These are phyloP conservation scores for Acanthacorydalis orientalis DNA, from an alignment of 2,888 invertebrate species.

Conservation along the genomic window DNA sequence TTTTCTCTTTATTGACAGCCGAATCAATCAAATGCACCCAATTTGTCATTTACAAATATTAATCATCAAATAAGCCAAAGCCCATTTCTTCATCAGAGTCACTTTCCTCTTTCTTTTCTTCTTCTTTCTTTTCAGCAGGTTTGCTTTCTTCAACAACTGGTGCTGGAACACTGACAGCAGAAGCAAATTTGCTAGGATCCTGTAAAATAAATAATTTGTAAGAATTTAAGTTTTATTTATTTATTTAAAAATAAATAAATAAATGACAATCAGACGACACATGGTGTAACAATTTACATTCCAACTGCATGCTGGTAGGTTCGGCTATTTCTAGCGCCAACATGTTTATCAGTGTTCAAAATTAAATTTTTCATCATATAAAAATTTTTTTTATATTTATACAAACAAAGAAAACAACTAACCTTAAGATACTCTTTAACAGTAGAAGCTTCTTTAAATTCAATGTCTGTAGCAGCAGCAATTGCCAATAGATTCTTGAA, in stretches of 20 bases:
- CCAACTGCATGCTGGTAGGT: slow-evolving; percentile 21
- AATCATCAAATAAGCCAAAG: slow-evolving; percentile 73
- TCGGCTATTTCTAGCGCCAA: slow-evolving; percentile 30
- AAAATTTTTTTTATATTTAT: not conserved
- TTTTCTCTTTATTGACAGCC: slow-evolving; percentile 2
- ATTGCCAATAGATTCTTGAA: slow-evolving; percentile 96
- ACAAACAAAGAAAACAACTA: slow-evolving; percentile 10
- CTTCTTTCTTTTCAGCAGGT: slow-evolving; percentile 49
- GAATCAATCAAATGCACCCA: slow-evolving; percentile 1
- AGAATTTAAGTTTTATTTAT: not conserved
- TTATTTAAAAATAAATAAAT: not conserved
- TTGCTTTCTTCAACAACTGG: slow-evolving; percentile 44
- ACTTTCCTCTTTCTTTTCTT: slow-evolving; percentile 66
- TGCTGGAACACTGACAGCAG: slow-evolving; percentile 41
- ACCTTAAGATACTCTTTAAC: slow-evolving; percentile 85
- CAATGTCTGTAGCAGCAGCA: slow-evolving; percentile 89
- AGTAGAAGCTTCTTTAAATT: slow-evolving; percentile 85
- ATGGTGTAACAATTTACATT: slow-evolving; percentile 7
- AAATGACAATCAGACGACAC: not conserved
- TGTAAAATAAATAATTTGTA: slow-evolving; percentile 23
- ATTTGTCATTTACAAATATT: not conserved
- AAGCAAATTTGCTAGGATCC: slow-evolving; percentile 92
- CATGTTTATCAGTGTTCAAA: slow-evolving; percentile 13
- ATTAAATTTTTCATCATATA: not conserved
- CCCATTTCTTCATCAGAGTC: slow-evolving; percentile 94